Conservation (phyloP, 2,888 invertebrate species). For the Luperina testacea region DNA sequence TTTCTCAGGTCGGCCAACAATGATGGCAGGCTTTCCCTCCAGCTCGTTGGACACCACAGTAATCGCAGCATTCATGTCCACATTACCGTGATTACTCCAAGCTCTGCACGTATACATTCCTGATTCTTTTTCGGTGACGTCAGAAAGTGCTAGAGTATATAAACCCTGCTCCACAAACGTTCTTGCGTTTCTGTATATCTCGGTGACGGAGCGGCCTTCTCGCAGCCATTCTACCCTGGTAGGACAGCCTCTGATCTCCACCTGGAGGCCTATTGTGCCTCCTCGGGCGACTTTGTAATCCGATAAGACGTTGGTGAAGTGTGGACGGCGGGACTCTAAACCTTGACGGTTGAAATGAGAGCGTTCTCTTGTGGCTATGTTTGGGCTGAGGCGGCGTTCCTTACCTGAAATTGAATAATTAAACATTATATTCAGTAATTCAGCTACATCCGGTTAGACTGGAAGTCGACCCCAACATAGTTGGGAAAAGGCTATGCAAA, state of each 20-base stretch:
- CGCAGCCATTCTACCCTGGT: slow-evolving; percentile 94
- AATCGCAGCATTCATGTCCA: slow-evolving; percentile 93
- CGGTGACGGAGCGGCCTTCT: slow-evolving; percentile 90
- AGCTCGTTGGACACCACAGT: slow-evolving; percentile 92
- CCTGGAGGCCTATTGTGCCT: slow-evolving; percentile 95
- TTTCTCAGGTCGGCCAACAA: slow-evolving; percentile 94
- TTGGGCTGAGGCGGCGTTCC: slow-evolving; percentile 77
- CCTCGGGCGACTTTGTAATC: slow-evolving; percentile 94
- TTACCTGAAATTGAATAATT: slow-evolving; percentile 72
- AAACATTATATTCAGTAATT: not conserved
- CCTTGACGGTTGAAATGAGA: slow-evolving; percentile 80
- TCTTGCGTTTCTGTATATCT: slow-evolving; percentile 91
- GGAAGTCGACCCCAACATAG: no score
- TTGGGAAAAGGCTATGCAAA: no score
- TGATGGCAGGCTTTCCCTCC: slow-evolving; percentile 94
- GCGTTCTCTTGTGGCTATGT: slow-evolving; percentile 79
- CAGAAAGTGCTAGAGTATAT: slow-evolving; percentile 93
- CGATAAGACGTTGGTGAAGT: slow-evolving; percentile 92
- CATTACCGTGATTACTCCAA: slow-evolving; percentile 93
- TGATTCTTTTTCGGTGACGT: slow-evolving; percentile 93
- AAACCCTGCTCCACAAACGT: slow-evolving; percentile 92
- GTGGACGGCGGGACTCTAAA: slow-evolving; percentile 91
- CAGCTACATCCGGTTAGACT: no score
- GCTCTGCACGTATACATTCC: slow-evolving; percentile 95
- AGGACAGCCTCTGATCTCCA: slow-evolving; percentile 93